These are phyloP conservation scores for Epirrhoe tristata DNA, from an alignment of 2,888 invertebrate genomes.

Conservation along the genomic window DNA sequence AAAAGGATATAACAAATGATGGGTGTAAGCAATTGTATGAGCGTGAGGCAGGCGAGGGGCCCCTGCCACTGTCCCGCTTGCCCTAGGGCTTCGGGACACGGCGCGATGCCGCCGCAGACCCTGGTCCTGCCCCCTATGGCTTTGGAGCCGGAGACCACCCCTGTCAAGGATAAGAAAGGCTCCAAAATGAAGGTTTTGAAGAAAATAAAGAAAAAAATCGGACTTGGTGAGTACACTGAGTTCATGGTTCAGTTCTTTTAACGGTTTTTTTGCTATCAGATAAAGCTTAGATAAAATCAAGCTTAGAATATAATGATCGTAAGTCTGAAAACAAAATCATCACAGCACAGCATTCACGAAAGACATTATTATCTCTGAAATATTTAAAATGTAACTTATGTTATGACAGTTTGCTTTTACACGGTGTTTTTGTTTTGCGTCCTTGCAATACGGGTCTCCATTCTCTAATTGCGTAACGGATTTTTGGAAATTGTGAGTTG, in stretches of 20 bases:
- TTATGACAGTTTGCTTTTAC: background rate
- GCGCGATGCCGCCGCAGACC: constrained; percentile 73
- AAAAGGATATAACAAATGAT: constrained; percentile 67
- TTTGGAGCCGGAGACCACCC: constrained; percentile 76
- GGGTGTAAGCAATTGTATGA: constrained; percentile 85
- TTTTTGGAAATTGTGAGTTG: background rate
- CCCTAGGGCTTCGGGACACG: constrained; percentile 75
- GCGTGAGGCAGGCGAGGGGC: constrained; percentile 84
- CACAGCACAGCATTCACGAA: background rate
- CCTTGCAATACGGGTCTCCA: background rate
- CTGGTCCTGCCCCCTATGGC: constrained; percentile 81
- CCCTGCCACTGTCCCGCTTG: constrained; percentile 85
- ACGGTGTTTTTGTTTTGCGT: background rate
- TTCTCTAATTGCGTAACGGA: constrained; percentile 3
- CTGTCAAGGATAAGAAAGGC: constrained; percentile 79
- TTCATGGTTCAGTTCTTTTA: constrained; percentile 39
- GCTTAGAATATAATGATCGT: background rate
- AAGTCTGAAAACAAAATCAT: background rate
- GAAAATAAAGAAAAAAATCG: constrained; percentile 95
- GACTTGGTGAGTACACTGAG: constrained; percentile 89
- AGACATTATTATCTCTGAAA: background rate
- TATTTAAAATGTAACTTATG: background rate
- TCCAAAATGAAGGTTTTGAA: constrained; percentile 95
- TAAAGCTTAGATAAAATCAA: constrained; percentile 16
- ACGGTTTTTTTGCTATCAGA: constrained; percentile 35